Conservation (phyloP, 2,113 vertebrate species). For the Enhydra lutris region DNA sequence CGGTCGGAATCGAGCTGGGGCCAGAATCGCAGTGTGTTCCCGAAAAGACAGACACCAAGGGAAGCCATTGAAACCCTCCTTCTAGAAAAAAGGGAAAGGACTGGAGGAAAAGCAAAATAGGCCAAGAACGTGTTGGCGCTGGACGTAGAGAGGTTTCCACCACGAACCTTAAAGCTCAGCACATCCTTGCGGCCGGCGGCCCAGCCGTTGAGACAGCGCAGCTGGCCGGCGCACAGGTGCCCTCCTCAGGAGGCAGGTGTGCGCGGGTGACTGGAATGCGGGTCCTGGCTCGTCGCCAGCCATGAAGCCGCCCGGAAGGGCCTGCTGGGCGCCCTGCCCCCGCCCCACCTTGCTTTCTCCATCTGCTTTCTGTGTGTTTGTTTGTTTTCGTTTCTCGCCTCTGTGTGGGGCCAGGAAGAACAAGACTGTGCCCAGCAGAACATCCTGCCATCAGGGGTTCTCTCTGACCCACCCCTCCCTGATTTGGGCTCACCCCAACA, state of each 20-base stretch:
- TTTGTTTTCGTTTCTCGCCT: neutral
- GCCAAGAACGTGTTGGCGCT: fast-evolving
- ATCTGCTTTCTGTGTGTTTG: no score
- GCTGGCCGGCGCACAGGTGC: no score
- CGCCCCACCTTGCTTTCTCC: neutral
- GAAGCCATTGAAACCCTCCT: neutral
- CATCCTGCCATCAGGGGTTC: neutral
- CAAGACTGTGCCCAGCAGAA: fast-evolving
- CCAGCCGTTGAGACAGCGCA: no score
- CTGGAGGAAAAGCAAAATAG: neutral
- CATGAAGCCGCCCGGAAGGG: neutral
- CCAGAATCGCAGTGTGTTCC: neutral
- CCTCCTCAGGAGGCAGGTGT: neutral
- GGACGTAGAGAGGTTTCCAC: neutral
- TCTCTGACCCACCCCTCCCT: neutral
- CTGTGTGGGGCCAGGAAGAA: neutral
- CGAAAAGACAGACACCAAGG: fast-evolving
- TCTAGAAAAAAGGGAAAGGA: neutral
- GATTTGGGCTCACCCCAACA: neutral
- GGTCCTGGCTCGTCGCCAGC: neutral
- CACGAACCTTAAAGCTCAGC: fast-evolving
- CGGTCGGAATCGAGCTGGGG: neutral
- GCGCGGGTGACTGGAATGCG: fast-evolving
- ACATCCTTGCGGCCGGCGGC: fast-evolving
- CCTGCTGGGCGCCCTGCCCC: fast-evolving